Evolutionary conservation across 2,888 invertebrate species (phyloP).

Genomic region (Melolontha melolontha): DNA sequence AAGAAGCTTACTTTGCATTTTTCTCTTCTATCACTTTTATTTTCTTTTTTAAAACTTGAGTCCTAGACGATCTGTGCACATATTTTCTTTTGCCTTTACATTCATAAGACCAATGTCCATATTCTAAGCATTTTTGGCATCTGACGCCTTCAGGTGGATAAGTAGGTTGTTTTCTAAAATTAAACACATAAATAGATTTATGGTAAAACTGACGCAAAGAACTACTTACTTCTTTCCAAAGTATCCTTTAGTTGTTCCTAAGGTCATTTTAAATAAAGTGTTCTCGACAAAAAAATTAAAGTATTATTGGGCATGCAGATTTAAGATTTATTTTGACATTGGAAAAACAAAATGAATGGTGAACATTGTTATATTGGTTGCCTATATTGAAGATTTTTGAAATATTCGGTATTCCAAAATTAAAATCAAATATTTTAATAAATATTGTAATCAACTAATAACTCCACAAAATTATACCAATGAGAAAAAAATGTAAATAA

Average conservation of each 20-base stretch:
- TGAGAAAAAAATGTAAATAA: too few relatives aligned
- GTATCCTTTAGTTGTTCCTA: constrained; percentile 40
- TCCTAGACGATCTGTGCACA: constrained; percentile 85
- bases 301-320: not conserved
- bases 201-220: constrained; percentile 4
- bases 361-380: constrained; percentile 18
- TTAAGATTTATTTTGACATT: not conserved
- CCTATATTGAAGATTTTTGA: constrained; percentile 12
- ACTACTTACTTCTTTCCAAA: constrained; percentile 41
- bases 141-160: constrained; percentile 80
- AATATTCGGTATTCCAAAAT: too few relatives aligned
- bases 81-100: constrained; percentile 92
- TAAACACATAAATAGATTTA: not conserved
- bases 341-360: constrained; percentile 4
- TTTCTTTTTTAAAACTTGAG: constrained; percentile 80
- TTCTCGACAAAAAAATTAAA: not conserved
- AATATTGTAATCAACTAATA: too few relatives aligned
- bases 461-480: too few relatives aligned
- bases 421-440: too few relatives aligned
- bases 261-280: constrained; percentile 23
- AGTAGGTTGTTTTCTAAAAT: constrained; percentile 71
- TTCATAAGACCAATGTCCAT: constrained; percentile 95
- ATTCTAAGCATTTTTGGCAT: constrained; percentile 93
- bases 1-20: constrained; percentile 21
- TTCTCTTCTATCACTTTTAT: constrained; percentile 68